Conservation (phyloP, 2,113 vertebrate genomes). For the Actenoides hombroni region DNA sequence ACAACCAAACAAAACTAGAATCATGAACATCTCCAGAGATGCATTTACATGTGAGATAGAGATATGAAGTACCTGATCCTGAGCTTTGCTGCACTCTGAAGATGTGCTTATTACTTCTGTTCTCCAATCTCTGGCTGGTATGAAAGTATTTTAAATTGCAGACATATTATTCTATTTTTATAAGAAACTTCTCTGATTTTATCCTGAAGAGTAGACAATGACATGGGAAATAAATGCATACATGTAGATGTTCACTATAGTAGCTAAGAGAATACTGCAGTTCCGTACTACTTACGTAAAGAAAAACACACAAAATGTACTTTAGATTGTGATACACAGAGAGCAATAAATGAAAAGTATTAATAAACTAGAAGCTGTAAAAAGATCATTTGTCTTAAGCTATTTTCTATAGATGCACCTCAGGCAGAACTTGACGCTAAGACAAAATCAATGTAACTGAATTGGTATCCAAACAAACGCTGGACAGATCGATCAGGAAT, state of each 20-base stretch:
- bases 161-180: neutral
- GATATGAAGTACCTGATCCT: neutral
- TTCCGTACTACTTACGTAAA: neutral
- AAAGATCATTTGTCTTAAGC: neutral
- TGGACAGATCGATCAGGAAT: neutral
- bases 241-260: neutral
- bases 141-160: neutral
- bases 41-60: neutral
- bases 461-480: neutral
- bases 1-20: neutral
- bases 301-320: neutral
- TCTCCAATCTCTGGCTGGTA: neutral
- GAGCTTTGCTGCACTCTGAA: neutral
- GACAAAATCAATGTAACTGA: slow-evolving; percentile 23
- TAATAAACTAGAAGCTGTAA: slow-evolving; percentile 30
- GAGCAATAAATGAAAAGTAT: neutral
- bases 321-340: neutral
- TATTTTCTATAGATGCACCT: slow-evolving; percentile 4
- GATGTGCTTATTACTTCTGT: neutral
- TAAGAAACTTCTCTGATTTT: neutral
- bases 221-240: neutral
- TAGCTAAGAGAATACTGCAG: neutral
- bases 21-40: neutral
- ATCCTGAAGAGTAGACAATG: neutral
- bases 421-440: slow-evolving; percentile 18